Conservation (phyloP, 2,888 invertebrate genomes). For the Polyploca ridens region DNA sequence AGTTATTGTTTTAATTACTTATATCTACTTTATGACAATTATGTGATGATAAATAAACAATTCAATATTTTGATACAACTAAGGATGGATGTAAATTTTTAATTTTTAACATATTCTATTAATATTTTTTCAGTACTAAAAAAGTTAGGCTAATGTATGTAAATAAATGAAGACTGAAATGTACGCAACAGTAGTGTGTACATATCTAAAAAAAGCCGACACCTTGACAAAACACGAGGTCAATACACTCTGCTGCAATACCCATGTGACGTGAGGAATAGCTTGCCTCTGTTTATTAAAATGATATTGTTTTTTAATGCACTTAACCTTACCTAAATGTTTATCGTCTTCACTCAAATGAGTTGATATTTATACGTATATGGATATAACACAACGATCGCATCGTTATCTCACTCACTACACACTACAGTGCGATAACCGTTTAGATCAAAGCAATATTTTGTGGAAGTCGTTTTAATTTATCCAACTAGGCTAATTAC, state of each 20-base stretch:
- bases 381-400: slow-evolving; percentile 1
- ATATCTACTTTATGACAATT: too few relatives aligned
- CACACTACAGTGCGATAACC: neutral
- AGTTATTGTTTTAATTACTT: too few relatives aligned
- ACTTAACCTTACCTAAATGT: neutral
- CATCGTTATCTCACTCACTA: slow-evolving; percentile 13
- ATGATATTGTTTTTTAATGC: slow-evolving; percentile 1
- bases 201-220: slow-evolving; percentile 83
- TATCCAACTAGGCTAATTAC: neutral
- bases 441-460: neutral
- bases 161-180: slow-evolving; percentile 66
- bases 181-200: slow-evolving; percentile 71
- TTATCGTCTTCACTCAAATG: neutral
- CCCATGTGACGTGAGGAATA: slow-evolving; percentile 77
- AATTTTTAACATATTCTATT: too few relatives aligned
- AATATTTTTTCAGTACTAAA: neutral
- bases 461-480: neutral
- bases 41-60: too few relatives aligned
- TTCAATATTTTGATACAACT: too few relatives aligned
- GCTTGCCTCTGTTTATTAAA: slow-evolving; percentile 29
- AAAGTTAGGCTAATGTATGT: slow-evolving; percentile 28
- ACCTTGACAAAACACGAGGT: slow-evolving; percentile 85
- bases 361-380: neutral
- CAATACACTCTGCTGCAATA: slow-evolving; percentile 81
- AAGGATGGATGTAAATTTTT: too few relatives aligned